phyloP scores from a whole-genome alignment of 2,113 vertebrate genomes.

The Piliocolobus tephrosceles region DNA sequence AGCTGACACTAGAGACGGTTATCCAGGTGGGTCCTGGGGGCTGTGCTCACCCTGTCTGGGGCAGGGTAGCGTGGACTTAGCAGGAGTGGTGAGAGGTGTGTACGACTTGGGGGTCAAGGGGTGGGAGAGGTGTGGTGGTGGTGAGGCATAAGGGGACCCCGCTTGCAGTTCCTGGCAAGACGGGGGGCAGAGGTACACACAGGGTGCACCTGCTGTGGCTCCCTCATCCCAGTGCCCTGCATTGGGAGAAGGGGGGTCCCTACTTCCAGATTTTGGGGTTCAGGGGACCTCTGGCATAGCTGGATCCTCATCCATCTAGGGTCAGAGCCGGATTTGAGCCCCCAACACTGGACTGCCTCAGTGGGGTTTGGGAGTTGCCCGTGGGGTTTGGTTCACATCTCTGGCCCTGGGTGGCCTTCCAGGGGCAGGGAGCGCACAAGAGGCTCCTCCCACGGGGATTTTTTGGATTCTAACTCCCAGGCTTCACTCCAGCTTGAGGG shows the following conservation, averaged over 20 bases:
- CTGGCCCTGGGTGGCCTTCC: neutral
- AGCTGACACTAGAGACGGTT: slow-evolving; percentile 85
- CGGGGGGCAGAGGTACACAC: too few relatives aligned
- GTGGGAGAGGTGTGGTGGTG: neutral
- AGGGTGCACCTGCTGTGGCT: neutral
- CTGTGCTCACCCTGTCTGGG: neutral
- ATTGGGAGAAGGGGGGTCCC: neutral
- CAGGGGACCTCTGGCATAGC: neutral
- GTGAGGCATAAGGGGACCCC: neutral
- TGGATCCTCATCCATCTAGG: neutral
- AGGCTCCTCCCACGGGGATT: too few relatives aligned
- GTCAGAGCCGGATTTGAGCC: neutral
- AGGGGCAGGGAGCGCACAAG: neutral
- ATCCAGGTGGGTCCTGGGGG: slow-evolving; percentile 86
- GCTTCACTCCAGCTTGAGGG: neutral
- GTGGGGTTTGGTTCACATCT: neutral
- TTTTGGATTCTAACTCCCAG: neutral
- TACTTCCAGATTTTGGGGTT: neutral
- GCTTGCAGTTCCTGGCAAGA: neutral
- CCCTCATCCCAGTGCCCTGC: neutral
- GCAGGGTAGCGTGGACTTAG: neutral
- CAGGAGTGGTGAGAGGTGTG: neutral
- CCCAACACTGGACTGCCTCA: neutral
- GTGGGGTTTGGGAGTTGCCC: neutral
- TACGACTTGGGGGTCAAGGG: neutral